These are phyloP conservation scores for Megaptera novaeangliae DNA, from an alignment of 2,113 vertebrate species.

Conservation along the genomic window DNA sequence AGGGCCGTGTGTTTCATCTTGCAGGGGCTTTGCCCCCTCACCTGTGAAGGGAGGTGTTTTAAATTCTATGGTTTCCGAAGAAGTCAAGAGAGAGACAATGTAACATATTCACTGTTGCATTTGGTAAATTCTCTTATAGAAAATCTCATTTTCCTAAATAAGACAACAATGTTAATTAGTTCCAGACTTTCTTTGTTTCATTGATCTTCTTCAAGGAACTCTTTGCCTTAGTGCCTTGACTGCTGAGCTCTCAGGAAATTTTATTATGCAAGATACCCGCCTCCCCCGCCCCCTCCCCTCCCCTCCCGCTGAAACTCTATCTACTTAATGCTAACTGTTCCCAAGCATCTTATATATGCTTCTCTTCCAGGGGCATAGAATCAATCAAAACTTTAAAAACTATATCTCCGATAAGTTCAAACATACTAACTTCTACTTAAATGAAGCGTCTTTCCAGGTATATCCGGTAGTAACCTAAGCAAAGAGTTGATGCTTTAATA, in stretches of 20 bases:
- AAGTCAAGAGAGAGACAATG: slow-evolving; percentile 3
- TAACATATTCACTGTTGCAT: background rate
- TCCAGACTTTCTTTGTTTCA: background rate
- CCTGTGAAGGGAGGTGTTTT: background rate
- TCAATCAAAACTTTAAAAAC: slow-evolving; percentile 3
- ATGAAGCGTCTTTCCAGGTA: background rate
- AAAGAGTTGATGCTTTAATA: background rate
- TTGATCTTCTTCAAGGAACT: background rate
- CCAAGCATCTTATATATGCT: background rate
- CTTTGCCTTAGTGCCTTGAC: background rate
- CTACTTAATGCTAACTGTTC: background rate
- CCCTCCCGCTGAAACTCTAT: background rate
- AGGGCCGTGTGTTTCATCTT: background rate
- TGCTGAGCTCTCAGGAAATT: background rate
- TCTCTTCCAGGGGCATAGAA: background rate
- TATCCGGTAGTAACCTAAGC: background rate
- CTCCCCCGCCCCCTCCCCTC: background rate
- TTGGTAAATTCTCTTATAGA: background rate
- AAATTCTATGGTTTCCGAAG: slow-evolving; percentile 4
- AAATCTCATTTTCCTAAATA: slow-evolving; percentile 34
- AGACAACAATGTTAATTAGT: background rate
- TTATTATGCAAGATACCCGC: background rate
- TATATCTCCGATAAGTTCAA: slow-evolving; percentile 14
- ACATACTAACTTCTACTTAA: slow-evolving; percentile 21
- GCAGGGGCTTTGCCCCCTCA: background rate